Percentiles rank a stretch among this genome's conserved stretches.
Conservation (phyloP, 2,888 invertebrate species). For the Pterostichus madidus region DNA sequence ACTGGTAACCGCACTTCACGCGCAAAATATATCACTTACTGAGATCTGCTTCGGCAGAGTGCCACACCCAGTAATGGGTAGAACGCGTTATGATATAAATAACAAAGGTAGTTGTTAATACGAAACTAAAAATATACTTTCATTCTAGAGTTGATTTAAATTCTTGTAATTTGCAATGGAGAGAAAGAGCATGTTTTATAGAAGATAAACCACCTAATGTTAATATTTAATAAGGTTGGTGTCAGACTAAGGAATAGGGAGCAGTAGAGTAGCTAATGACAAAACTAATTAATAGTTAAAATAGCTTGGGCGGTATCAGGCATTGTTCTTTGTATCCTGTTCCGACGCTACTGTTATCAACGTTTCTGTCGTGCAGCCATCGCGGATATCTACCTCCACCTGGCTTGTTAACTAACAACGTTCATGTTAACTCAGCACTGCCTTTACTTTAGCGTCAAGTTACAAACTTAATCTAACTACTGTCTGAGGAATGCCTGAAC, state of each 20-base stretch:
- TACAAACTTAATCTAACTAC: conserved; percentile 61
- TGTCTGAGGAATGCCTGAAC: conserved; percentile 52
- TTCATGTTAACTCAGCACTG: conserved; percentile 24
- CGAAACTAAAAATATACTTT: no score
- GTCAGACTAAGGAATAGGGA: conserved; percentile 6
- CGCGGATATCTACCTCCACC: conserved; percentile 26
- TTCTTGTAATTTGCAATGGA: conserved; percentile 6
- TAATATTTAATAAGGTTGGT: background rate
- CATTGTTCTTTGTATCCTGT: conserved; percentile 35
- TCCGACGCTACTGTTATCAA: conserved; percentile 9
- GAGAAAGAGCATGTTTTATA: background rate
- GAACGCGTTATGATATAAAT: no score
- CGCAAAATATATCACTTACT: no score
- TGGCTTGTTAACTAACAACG: conserved; percentile 53
- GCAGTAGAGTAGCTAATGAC: conserved; percentile 28
- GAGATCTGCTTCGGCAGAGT: no score
- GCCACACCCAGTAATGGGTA: no score
- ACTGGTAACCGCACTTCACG: no score
- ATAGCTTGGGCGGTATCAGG: conserved; percentile 32
- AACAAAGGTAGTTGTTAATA: no score
- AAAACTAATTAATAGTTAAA: conserved; percentile 50
- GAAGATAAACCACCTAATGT: conserved; percentile 4
- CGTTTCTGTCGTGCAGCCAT: background rate
- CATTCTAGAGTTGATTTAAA: no score
- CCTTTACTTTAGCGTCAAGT: conserved; percentile 45